Base-by-base conservation (phyloP, 35 echinoderm and acorn worm species). In the Diadema setosum region DNA sequence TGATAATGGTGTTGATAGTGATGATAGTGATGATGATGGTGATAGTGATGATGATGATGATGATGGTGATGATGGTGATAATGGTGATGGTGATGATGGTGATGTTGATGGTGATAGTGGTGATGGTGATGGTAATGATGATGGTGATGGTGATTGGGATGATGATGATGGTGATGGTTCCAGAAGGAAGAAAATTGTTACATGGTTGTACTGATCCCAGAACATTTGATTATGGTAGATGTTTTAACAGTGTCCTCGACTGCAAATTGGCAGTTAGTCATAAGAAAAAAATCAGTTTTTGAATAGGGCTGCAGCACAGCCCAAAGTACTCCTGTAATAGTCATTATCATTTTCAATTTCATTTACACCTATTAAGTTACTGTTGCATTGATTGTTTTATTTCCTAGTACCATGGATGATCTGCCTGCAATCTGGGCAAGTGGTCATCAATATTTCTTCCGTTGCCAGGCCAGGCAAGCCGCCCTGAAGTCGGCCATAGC, bases 371-470 rank as follows among this genome's bases (percentile, higher is more conserved):
- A n/a, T 52, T n/a, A n/a, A n/a, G n/a, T n/a, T n/a, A n/a, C n/a
- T n/a, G n/a, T n/a, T n/a, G n/a, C n/a, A n/a, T n/a, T n/a, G n/a
- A 31, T 31, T 65, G 24, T 76, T 76, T 14, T 2, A 78, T 78
- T 5, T 44, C 44, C 7, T 41, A 78, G 73, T 16, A 14, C 36
- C 20, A 78, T 36, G 1, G 24, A 26, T 15, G 9, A 39, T 36
- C 24, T 78, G 24, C 40, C 73, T 5, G 33, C 29, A 21, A 39
- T 16, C 17, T 78, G 73, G 73, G 3, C 20, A 42, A 41, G 39
- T n/a, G 39, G 73, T n/a, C 73, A 78, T 44, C 27, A 82, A 20
- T 95, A 95, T 45, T 95, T 81, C 73, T 95, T 86, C 83, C 44
- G 89, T 24, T 90, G 39, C 48, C 89, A 91, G 24, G 88, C 93